Evolutionary conservation across 2,888 invertebrate genomes (phyloP).

Genomic region (Euspilapteryx auroguttella): DNA sequence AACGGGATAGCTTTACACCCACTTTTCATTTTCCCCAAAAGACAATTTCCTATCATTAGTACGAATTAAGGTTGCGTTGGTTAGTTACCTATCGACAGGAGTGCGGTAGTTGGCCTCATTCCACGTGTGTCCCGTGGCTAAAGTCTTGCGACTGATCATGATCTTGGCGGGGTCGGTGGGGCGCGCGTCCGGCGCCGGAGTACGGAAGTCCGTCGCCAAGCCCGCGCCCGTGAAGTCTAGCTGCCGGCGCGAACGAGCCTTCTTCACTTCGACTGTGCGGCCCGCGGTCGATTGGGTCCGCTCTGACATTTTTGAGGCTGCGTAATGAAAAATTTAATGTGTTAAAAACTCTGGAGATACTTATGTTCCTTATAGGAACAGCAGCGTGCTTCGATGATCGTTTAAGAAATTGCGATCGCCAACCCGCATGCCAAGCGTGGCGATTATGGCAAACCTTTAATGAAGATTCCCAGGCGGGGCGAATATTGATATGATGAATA

Average conservation of each 20-base stretch:
- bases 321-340: too few relatives aligned
- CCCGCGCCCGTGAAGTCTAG: constrained; percentile 39
- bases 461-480: too few relatives aligned
- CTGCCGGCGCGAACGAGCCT: constrained; percentile 32
- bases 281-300: constrained; percentile 32
- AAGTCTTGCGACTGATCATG: constrained; percentile 47
- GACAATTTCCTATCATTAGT: too few relatives aligned
- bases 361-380: too few relatives aligned
- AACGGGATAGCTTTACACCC: background rate
- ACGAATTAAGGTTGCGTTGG: too few relatives aligned
- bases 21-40: background rate
- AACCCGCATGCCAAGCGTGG: too few relatives aligned
- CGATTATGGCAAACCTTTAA: too few relatives aligned
- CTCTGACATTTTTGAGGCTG: constrained; percentile 36
- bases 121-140: constrained; percentile 51
- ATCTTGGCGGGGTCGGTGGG: constrained; percentile 43
- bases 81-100: constrained; percentile 45
- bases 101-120: constrained; percentile 48
- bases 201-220: constrained; percentile 25
- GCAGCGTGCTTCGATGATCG: too few relatives aligned
- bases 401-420: too few relatives aligned
- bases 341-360: too few relatives aligned
- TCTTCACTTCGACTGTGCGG: constrained; percentile 21
- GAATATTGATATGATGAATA: too few relatives aligned
- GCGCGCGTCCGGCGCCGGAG: constrained; percentile 30